Evolutionary conservation across 1,140 invertebrate species (phyloP), one percentile per base, ranked within the genome.

Genomic region (Macrocentrus cingulum): DNA sequence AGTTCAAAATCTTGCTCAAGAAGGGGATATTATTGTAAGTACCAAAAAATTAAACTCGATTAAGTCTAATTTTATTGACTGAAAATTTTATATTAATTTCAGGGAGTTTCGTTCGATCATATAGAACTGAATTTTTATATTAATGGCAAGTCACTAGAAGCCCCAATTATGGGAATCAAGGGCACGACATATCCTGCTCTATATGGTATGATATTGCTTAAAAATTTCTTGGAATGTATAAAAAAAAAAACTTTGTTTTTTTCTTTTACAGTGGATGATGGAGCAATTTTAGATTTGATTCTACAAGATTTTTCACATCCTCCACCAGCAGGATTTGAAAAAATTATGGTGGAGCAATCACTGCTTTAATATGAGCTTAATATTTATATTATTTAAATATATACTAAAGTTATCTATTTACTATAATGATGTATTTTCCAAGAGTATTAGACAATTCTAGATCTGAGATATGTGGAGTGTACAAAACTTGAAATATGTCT

Each of bases 331-430:
- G 97, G 97, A 23, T 99, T 92, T 75, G 94, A 97, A 61, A 91
- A 91, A 80, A 98, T 99, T 60, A 93, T 99, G 89, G 83, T 98
- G 49, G 97, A 99, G 79, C 94, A 99, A 76, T 96, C 95, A 2
- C 82, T 99, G 18, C 87, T 99, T 58, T 99, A 92, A 88, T n/a
- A n/a, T 77, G 37, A 53, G 60, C 56, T 60, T 56, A 51, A 25
- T 50, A 25, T 45, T 46, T 29, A 42, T 45, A 42, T 11, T 50
- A 29, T 25, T 8, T 8, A 39, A 39, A 4, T 39, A 13, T 39
- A 39, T 11, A 9, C 4, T 5, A 29, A 5, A 29, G 25, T n/a
- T 13, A n/a, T 39, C 36, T 13, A n/a, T 39, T 4, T 5, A n/a
- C 8, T 39, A 13, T 34, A 11, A 6, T 7, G 7, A n/a, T 4